Percentiles rank a stretch among this genome's conserved stretches.
Conservation (phyloP, 2,797 vertebrate species). For the Gallirallus australis region DNA sequence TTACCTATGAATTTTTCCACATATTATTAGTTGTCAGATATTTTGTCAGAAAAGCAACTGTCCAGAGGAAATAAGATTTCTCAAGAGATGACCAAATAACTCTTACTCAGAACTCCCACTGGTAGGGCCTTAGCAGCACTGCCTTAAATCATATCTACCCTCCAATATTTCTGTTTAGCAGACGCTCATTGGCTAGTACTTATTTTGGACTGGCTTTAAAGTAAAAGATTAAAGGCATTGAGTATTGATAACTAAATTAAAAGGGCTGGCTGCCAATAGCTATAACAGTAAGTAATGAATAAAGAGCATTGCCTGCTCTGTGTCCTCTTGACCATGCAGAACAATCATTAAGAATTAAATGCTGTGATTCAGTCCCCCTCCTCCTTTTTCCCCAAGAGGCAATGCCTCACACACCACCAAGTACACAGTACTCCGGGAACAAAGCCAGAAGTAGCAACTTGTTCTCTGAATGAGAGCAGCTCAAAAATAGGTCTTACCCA, state of each 20-base stretch:
- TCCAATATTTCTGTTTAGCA: constrained; percentile 36
- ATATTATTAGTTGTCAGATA: neutral
- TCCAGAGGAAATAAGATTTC: constrained; percentile 12
- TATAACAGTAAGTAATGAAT: constrained; percentile 68
- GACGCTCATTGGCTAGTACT: constrained; percentile 39
- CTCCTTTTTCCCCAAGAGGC: constrained; percentile 43
- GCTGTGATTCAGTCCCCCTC: constrained; percentile 52
- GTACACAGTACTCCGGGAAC: constrained; percentile 49
- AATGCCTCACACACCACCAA: constrained; percentile 55
- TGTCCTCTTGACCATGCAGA: constrained; percentile 69
- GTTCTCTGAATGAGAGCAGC: constrained; percentile 64
- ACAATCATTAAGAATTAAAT: constrained; percentile 73
- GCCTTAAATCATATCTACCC: neutral
- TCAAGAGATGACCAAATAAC: constrained; percentile 5
- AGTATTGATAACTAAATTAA: constrained; percentile 72
- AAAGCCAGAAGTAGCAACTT: constrained; percentile 67
- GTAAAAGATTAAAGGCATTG: constrained; percentile 63
- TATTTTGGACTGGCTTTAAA: constrained; percentile 50
- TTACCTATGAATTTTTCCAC: neutral
- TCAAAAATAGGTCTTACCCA: constrained; percentile 58
- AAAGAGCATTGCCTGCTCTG: constrained; percentile 55
- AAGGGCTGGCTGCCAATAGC: constrained; percentile 60
- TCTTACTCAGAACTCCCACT: neutral
- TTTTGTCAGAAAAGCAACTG: constrained; percentile 25
- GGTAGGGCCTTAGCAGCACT: neutral